Evolutionary conservation across 2,888 invertebrate genomes (phyloP), one percentile per base, ranked within the genome.

Genomic region (Creontiades dilutus): DNA sequence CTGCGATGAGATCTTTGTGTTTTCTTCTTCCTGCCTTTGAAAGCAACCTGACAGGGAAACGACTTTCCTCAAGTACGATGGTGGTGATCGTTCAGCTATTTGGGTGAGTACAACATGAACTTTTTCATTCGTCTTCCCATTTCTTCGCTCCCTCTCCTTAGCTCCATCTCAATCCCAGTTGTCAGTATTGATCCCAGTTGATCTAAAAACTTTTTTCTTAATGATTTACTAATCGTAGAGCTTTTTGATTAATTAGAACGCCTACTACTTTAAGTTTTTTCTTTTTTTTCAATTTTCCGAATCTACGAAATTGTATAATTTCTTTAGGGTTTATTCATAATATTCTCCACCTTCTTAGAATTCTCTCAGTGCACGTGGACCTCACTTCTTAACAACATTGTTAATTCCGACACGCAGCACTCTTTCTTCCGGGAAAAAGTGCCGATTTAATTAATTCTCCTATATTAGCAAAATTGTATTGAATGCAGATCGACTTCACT

Each of bases 21-120:
- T 19, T 52, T 52, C 27, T 16, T 52, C 37, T 37, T 57, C n/a
- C 68, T 27, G 23, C 23, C 68, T 68, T 23, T 68, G 68, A 23
- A 61, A 16, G 61, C 61, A 23, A 7, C 68, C 13, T 68, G 68
- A 23, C 68, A 68, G 23, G 68, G 23, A 68, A 68, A 68, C 68
- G 23, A 23, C 68, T 68, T 68, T 19, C 68, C 19, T 3, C n/a
- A 68, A 23, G 23, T 68, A 19, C 27, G 68, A 68, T 23, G 68
- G 23, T 23, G 68, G 23, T 68, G 68, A 68, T 68, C 68, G 68
- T 23, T 23, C 68, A 11, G 68, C 68, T 23, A 7, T 68, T 68
- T 68, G 68, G 68, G 68, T 68, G 68, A 68, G 68, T 68, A 68
- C 68, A 68, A 68, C 19, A 23, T 68, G 3, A 23, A 23, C 19